Evolutionary conservation across 1,140 invertebrate species (phyloP), one percentile per base, ranked within the genome.

Genomic region (Nixonia krombeini): DNA sequence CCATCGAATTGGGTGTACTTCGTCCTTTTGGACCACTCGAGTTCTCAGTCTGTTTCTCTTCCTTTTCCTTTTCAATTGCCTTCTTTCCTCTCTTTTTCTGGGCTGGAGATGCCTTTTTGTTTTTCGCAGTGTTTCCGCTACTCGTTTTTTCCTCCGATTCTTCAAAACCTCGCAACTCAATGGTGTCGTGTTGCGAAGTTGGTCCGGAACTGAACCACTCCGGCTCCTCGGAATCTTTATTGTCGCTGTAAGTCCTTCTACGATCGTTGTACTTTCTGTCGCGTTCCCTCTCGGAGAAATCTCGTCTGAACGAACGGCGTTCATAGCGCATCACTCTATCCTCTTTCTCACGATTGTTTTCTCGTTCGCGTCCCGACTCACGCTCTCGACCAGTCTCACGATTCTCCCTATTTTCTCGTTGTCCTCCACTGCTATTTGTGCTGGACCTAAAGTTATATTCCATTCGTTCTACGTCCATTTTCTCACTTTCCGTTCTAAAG

Each of bases 161-260:
- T 33, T 96, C 94, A 85, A 97, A 98, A 3, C 96, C 96, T 49
- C 91, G 89, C 41, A 97, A 84, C 79, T 97, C 96, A 55, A 98
- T 97, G n/a, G 93, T 96, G 67, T 97, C 96, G 65, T 91, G 88
- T 74, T 96, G 93, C 38, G 94, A 96, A 42, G 92, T 93, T 21
- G 95, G 95, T 25, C 95, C 95, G 41, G 90, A 92, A 75, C 91
- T 93, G 76, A 95, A 95, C 90, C 90, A 92, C 69, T 91, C 90
- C 0, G 91, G 91, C 68, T 91, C 90, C 41, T 90, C 89, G 2
- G 5, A 17, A 18, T 88, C 86, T 23, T 84, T 80, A 38, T 83
- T 83, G 4, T 86, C 80, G 44, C 82, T 86, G 35, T 83, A 85
- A 8, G 81, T 83, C 33, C 87, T 82, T 38, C 87, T 80, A 23